phyloP scores from a whole-genome alignment of 2,113 vertebrate genomes.

The Amblyornis subalaris region DNA sequence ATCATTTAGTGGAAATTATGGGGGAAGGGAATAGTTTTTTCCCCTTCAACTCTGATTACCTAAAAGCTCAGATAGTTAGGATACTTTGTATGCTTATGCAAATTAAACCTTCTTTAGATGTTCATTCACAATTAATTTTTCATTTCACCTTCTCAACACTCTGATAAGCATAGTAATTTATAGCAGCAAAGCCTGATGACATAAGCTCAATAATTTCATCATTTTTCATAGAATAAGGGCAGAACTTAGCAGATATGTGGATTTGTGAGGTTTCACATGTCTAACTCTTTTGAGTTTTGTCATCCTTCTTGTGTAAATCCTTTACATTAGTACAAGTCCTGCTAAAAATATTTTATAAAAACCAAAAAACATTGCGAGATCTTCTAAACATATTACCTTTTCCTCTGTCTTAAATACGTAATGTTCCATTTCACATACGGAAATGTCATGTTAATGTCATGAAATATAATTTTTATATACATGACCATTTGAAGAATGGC shows the following conservation, averaged over 20 bases:
- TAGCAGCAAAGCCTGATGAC: background rate
- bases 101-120: background rate
- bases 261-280: background rate
- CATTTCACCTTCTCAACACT: background rate
- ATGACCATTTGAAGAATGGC: background rate
- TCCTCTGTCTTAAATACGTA: background rate
- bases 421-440: background rate
- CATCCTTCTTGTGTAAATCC: background rate
- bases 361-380: background rate
- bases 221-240: background rate
- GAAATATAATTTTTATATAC: background rate
- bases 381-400: background rate
- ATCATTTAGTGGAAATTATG: background rate
- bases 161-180: background rate
- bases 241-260: background rate
- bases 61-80: background rate
- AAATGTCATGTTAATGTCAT: background rate
- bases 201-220: background rate
- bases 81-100: background rate
- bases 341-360: background rate
- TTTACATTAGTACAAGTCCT: background rate
- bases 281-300: background rate
- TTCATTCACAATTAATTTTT: constrained; percentile 19
- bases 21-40: background rate
- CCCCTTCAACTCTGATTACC: background rate